Conservation (phyloP, 2,888 invertebrate species). For the Neria commutata region DNA sequence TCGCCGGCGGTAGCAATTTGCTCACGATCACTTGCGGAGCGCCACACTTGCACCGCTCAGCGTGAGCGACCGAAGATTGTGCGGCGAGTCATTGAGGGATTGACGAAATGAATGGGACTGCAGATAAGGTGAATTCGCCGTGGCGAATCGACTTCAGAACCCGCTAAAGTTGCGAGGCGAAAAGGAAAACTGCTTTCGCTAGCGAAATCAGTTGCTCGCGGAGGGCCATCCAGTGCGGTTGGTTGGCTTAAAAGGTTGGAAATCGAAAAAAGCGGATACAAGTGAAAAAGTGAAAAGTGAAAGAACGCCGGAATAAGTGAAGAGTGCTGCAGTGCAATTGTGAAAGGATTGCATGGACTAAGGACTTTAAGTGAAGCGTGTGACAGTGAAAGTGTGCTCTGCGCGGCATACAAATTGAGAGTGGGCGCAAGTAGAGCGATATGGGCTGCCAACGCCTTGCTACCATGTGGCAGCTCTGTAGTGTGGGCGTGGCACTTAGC, state of each 20-base stretch:
- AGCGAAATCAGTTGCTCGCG: slow-evolving; percentile 56
- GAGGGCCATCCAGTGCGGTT: slow-evolving; percentile 60
- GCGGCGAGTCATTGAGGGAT: neutral
- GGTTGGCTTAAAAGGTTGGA: slow-evolving; percentile 43
- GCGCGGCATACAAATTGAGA: slow-evolving; percentile 6
- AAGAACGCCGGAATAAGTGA: slow-evolving; percentile 27
- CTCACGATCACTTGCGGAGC: slow-evolving; percentile 28
- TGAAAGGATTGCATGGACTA: slow-evolving; percentile 1
- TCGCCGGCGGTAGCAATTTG: slow-evolving; percentile 12
- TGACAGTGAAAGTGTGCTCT: neutral
- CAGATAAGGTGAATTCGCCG: neutral
- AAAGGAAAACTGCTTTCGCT: slow-evolving; percentile 38
- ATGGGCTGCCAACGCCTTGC: neutral
- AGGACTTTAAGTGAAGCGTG: neutral
- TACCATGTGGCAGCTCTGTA: slow-evolving; percentile 18
- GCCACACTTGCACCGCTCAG: no score
- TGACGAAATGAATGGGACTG: slow-evolving; percentile 16
- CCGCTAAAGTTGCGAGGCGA: slow-evolving; percentile 23
- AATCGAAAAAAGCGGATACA: slow-evolving; percentile 31
- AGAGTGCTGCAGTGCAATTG: slow-evolving; percentile 23
- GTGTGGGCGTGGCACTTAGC: slow-evolving; percentile 45
- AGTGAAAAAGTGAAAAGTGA: slow-evolving; percentile 41
- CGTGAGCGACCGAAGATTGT: neutral
- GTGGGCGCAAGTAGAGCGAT: neutral
- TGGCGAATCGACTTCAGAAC: neutral